Evolutionary conservation across 2,888 invertebrate species (phyloP), one percentile per base, ranked within the genome.

Genomic region (Panzeria rudis): DNA sequence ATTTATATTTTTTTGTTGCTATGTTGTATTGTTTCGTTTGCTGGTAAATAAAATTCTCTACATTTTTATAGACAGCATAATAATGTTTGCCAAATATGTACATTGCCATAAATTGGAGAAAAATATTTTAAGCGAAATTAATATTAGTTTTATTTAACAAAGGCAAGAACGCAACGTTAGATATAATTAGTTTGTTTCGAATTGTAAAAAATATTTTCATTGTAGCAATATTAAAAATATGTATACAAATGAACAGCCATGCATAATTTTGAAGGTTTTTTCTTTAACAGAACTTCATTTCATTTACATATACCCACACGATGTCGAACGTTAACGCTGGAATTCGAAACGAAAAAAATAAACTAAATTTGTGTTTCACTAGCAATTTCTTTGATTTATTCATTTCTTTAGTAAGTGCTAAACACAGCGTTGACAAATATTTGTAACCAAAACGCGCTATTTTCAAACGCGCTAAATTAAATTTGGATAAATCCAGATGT

Each of bases 1-100:
- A n/a, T 44, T n/a, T n/a, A n/a, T 44, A 38, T 47, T 17, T 54
- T 6, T 54, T 29, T 54, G 52, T 52, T 52, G 52, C 23, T 23
- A 13, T 29, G 29, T 29, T 6, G 3, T 54, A 23, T 25, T 54
- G 11, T 54, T 54, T 5, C 25, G 54, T 54, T 29, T 25, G 8
- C 29, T 54, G 54, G n/a, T n/a, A n/a, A n/a, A 54, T 54, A 54
- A 54, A 17, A 23, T 20, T 1, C 23, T 23, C 2, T 11, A 11
- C 23, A 20, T 23, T 1, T 13, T 52, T 47, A 6, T 17, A 17
- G n/a, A n/a, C n/a, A 20, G 6, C 20, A 50, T 20, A 11, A 23
- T 52, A 52, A 13, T 52, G 13, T 50, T 23, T 50, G 20, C 2
- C 23, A 23, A 50, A 23, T 50, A 4, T 11, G 29, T 29, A 29